Conservation (phyloP, 1,140 invertebrate species). For the Drosophila tsacasi region DNA sequence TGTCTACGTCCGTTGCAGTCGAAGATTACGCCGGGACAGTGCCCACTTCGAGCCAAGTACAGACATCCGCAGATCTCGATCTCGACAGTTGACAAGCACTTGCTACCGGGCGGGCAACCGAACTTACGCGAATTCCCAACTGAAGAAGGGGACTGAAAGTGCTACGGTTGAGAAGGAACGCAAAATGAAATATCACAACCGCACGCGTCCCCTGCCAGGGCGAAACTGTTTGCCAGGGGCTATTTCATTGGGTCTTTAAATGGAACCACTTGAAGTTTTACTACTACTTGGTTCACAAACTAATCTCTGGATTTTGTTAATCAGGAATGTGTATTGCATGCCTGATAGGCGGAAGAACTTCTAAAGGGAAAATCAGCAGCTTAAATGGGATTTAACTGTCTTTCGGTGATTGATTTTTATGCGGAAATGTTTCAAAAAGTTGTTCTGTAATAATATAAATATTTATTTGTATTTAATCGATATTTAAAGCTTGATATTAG, state of each 20-base stretch:
- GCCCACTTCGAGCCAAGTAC: slow-evolving; percentile 26
- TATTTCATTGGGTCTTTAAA: slow-evolving; percentile 24
- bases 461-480: no score
- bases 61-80: slow-evolving; percentile 35
- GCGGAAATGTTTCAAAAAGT: no score
- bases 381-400: not conserved
- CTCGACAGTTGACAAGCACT: not conserved
- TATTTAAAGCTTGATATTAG: no score
- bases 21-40: slow-evolving; percentile 16
- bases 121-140: slow-evolving; percentile 28
- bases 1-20: slow-evolving; percentile 29
- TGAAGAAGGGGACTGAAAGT: slow-evolving; percentile 3
- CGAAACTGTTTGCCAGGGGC: slow-evolving; percentile 23
- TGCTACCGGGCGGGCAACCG: not conserved
- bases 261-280: slow-evolving; percentile 28
- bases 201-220: slow-evolving; percentile 22
- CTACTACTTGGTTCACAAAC: slow-evolving; percentile 20
- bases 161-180: not conserved
- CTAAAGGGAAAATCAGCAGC: not conserved
- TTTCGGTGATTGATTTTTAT: not conserved
- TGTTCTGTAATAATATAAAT: no score
- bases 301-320: slow-evolving; percentile 44
- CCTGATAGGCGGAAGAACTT: not conserved
- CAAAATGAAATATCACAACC: slow-evolving; percentile 18
- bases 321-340: slow-evolving; percentile 8